Base-by-base conservation (phyloP, 2,113 vertebrate genomes). In the Cathartes aura region DNA sequence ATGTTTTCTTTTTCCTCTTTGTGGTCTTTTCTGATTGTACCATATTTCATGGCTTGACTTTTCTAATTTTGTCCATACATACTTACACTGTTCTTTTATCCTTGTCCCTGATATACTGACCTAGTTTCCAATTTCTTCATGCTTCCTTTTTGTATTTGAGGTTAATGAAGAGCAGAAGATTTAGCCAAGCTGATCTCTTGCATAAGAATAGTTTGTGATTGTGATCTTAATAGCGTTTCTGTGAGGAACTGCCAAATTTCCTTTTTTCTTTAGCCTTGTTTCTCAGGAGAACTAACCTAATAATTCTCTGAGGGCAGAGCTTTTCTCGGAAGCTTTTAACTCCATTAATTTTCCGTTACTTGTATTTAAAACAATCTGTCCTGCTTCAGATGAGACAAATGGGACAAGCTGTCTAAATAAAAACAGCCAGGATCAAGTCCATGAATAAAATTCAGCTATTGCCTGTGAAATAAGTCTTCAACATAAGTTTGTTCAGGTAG, bases 31-130 rank as follows among this genome's bases (percentile, higher is more conserved):
- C 43, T 72, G 34, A 45, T 72, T 82, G 34, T 38, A 43, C 47
- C 15, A 19, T 68, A 90, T 56, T 94, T 87, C 22, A 22, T 3
- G 5, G 32, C 56, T 93, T 87, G 38, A 40, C 12, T 94, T 89
- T 90, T 82, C 87, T 87, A 68, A 95, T 95, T 97, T 95, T 9
- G 13, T 79, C 43, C 64, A 53, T 75, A 45, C 24, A 47, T 64
- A 87, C 47, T 91, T 75, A 85, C 16, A 40, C 24, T 90, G 78
- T 91, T 90, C 84, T 93, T 97, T 97, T 95, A 94, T 85, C 87
- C 91, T 94, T 95, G 93, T 85, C 78, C 93, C 58, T 97, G 92
- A 91, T 96, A 97, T 53, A 97, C 91, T 97, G 95, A 97, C 95
- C 96, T 90, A 95, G 64, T 97, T 97, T 97, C n/a, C 52, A 87